These are phyloP conservation scores for Drosophila seguyi DNA, from an alignment of 1,140 invertebrate species.

Conservation along the genomic window DNA sequence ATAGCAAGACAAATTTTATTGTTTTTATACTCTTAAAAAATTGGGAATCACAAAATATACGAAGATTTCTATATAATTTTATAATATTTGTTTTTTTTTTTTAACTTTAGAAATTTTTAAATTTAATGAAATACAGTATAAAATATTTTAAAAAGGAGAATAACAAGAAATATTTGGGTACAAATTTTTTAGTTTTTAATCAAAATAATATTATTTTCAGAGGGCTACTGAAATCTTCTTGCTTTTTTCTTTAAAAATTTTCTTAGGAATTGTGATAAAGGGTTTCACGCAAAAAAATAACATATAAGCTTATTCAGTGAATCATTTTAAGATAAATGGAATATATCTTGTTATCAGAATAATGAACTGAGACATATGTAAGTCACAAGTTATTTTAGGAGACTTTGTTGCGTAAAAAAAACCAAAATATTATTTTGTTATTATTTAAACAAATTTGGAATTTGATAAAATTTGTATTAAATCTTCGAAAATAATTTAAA, in stretches of 20 bases:
- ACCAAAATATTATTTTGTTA: too few relatives aligned
- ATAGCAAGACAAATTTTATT: constrained; percentile 41
- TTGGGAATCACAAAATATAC: neutral
- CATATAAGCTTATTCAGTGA: neutral
- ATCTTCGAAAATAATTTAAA: too few relatives aligned
- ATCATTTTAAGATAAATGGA: neutral
- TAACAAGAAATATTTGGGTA: too few relatives aligned
- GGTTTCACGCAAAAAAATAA: neutral
- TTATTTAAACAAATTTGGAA: too few relatives aligned
- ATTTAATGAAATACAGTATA: neutral
- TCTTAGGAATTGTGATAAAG: neutral
- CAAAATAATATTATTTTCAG: neutral
- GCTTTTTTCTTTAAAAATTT: too few relatives aligned
- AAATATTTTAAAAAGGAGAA: neutral
- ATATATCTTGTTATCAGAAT: neutral
- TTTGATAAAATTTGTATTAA: too few relatives aligned
- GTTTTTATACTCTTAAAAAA: constrained; percentile 32
- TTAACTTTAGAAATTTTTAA: neutral
- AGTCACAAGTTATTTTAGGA: neutral
- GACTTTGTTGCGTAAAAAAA: too few relatives aligned
- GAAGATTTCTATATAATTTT: neutral
- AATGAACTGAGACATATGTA: neutral
- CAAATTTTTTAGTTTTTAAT: too few relatives aligned
- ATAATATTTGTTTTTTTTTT: neutral
- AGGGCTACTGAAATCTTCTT: too few relatives aligned